Conservation (phyloP, 2,113 vertebrate species). For the Amphiprion ocellaris region DNA sequence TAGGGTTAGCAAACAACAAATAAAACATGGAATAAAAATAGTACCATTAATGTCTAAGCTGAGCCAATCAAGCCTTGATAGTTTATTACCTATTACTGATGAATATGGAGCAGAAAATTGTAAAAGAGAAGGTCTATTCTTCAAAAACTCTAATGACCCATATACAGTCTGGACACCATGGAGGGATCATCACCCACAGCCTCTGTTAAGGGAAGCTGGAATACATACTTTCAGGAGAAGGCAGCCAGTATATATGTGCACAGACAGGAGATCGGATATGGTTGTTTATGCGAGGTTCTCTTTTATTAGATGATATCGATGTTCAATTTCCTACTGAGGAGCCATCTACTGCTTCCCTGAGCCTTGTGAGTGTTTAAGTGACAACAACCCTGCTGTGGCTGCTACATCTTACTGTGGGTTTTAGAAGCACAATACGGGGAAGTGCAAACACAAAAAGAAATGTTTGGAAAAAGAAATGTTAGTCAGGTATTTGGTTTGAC, state of each 20-base stretch:
- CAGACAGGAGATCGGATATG: not conserved
- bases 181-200: not conserved
- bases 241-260: not conserved
- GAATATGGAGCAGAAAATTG: too few species aligned
- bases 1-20: too few species aligned
- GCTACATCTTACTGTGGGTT: conserved; percentile 24
- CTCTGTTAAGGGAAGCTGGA: not conserved
- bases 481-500: conserved; percentile 24
- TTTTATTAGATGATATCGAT: conserved; percentile 55
- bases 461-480: conserved; percentile 29
- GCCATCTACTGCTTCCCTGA: conserved; percentile 20
- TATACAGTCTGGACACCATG: not conserved
- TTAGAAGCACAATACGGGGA: conserved; percentile 3
- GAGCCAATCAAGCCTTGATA: too few species aligned
- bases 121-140: too few species aligned
- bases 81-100: too few species aligned
- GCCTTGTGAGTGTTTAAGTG: conserved; percentile 11
- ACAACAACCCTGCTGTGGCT: conserved; percentile 9
- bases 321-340: conserved; percentile 56
- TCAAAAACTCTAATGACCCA: too few species aligned
- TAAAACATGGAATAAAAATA: too few species aligned
- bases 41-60: too few species aligned
- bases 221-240: conserved; percentile 4
- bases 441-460: conserved; percentile 15
- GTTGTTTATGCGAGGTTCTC: conserved; percentile 8